Percentiles rank a stretch among this genome's conserved stretches.
Evolutionary conservation across 2,797 vertebrate genomes (phyloP).

Genomic region (Neosalanx taihuensis): DNA sequence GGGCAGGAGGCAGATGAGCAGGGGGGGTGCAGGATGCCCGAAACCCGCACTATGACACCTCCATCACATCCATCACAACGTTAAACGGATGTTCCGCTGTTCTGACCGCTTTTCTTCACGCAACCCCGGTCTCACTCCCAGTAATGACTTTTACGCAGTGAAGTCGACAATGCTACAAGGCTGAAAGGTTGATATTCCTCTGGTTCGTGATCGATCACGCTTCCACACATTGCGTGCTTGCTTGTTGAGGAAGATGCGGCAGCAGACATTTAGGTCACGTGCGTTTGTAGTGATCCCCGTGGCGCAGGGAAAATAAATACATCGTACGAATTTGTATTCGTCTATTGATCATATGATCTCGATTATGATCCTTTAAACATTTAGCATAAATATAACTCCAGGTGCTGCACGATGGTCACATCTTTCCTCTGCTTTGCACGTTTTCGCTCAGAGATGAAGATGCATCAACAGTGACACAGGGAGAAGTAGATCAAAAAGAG

Average conservation of each 20-base stretch:
- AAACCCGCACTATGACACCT: constrained; percentile 69
- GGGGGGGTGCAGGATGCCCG: constrained; percentile 57
- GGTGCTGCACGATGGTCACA: background rate
- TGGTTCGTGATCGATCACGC: background rate
- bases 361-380: no score
- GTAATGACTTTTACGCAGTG: background rate
- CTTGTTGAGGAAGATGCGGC: constrained; percentile 40
- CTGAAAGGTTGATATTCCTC: background rate
- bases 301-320: constrained; percentile 43
- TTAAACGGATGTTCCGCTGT: constrained; percentile 15
- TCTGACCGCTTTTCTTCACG: background rate
- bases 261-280: constrained; percentile 39
- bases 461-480: background rate
- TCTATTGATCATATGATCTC: background rate
- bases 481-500: background rate
- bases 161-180: background rate
- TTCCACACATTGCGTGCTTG: background rate
- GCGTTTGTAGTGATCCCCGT: constrained; percentile 27
- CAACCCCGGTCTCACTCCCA: background rate
- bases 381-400: background rate
- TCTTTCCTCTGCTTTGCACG: background rate
- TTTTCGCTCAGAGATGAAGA: background rate
- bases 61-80: constrained; percentile 20
- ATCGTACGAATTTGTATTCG: constrained; percentile 5
- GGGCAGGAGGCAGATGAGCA: constrained; percentile 26